Base-by-base conservation (phyloP, 1,140 invertebrate genomes). In the Ladona fulva region DNA sequence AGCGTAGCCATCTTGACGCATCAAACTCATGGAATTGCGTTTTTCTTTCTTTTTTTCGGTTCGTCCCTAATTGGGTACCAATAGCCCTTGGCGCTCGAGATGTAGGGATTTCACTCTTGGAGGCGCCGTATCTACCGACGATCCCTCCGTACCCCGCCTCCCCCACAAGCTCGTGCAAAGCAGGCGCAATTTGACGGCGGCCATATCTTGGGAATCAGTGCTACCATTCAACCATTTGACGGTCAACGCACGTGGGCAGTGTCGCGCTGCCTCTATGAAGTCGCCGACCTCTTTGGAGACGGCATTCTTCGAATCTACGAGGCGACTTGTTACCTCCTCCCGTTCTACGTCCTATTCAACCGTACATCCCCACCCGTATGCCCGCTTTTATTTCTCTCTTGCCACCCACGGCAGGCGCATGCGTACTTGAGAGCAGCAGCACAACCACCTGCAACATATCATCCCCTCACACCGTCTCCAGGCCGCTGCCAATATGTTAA, bases 31-130 rank as follows among this genome's bases (percentile, higher is more conserved):
- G n/a, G 52, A 3, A 22, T 12, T 66, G 52, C 52, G 52, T 66
- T 66, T 22, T 66, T 66, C n/a, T 66, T 66, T 66, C 52, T 66
- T 66, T 66, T 66, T 66, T 66, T 66, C 52, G 52, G 52, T 66
- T 12, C 52, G 3, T 22, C 14, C 52, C 14, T 66, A 66, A 19
- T 6, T 12, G 14, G 52, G 52, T 5, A 66, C 14, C 52, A 22
- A 6, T 19, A 66, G 52, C n/a, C 52, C 52, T 66, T 12, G 52
- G 52, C 52, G 52, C n/a, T 66, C 52, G 52, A 66, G 52, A 66
- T 19, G n/a, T 66, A 66, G 52, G 52, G 52, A 66, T 66, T 19
- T 22, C 29, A 37, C 3, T 37, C 3, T 37, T 37, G 29, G 29
- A 37, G 29, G 29, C 29, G 29, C 29, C 29, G 29, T 37, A 8